Conservation (phyloP, 2,797 vertebrate species). For the Odontamblyopus rebecca region DNA sequence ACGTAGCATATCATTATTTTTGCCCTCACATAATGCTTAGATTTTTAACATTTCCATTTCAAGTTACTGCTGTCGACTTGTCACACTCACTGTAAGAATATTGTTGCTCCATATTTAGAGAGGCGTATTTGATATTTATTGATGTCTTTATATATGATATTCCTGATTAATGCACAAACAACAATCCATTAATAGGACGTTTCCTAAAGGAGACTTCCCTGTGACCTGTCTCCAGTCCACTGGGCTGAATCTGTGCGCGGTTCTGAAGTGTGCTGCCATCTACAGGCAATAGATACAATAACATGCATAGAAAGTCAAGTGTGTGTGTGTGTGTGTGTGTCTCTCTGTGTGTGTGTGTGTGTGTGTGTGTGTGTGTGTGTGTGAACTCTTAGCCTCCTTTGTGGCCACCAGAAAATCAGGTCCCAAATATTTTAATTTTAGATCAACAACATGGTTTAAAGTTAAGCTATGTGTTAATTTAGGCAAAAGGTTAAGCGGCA, state of each 20-base stretch:
- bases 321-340: too few relatives aligned
- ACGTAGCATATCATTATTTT: neutral
- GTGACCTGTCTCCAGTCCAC: neutral
- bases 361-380: too few relatives aligned
- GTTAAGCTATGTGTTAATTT: too few relatives aligned
- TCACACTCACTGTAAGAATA: neutral
- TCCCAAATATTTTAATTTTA: too few relatives aligned
- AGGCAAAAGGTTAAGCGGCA: too few relatives aligned
- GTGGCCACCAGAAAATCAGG: neutral
- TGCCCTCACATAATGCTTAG: neutral
- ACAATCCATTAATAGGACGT: neutral
- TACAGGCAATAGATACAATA: constrained; percentile 6
- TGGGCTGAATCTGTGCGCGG: neutral
- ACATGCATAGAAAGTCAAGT: too few relatives aligned
- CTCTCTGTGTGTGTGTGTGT: too few relatives aligned
- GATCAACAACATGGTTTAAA: too few relatives aligned
- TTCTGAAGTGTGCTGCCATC: constrained; percentile 39
- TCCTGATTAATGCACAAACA: neutral
- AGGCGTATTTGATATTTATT: neutral
- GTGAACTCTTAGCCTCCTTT: neutral
- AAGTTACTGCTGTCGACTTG: neutral
- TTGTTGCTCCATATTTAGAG: neutral
- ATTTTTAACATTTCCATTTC: neutral
- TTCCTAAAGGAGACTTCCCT: neutral
- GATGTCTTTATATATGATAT: neutral